Evolutionary conservation across 2,888 invertebrate species (phyloP).

Genomic region (Luperina testacea): DNA sequence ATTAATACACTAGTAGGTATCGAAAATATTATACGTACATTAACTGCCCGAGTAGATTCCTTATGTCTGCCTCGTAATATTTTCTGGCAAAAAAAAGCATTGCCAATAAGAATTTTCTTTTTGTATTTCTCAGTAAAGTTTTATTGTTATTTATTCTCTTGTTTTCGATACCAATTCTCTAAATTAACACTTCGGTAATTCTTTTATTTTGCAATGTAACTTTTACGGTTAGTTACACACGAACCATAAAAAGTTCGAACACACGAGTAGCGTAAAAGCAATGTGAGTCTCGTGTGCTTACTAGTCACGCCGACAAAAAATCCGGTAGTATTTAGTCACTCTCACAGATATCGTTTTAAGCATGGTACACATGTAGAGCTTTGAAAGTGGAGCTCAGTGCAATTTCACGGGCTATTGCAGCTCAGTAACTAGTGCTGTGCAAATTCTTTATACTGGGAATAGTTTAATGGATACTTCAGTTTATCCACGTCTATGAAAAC

Average conservation of each 20-base stretch:
- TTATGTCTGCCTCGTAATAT: not conserved
- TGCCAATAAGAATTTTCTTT: too few relatives aligned
- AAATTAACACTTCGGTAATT: not conserved
- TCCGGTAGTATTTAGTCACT: not conserved
- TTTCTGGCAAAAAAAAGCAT: not conserved
- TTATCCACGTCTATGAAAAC: slow-evolving; percentile 1
- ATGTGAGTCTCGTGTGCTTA: not conserved
- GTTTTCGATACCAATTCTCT: not conserved
- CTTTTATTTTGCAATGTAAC: not conserved
- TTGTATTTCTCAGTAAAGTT: not conserved
- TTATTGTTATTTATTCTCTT: not conserved
- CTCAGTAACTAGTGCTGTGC: slow-evolving; percentile 59
- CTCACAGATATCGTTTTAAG: slow-evolving; percentile 7
- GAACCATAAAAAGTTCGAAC: not conserved
- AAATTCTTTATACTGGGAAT: slow-evolving; percentile 32
- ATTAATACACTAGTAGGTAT: not conserved
- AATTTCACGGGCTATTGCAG: slow-evolving; percentile 70
- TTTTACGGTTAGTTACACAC: not conserved
- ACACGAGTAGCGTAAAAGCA: not conserved
- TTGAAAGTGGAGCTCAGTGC: slow-evolving; percentile 63
- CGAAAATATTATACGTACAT: not conserved
- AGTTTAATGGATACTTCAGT: slow-evolving; percentile 14
- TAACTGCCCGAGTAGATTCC: not conserved
- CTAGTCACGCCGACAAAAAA: not conserved
- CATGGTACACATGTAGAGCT: slow-evolving; percentile 43